phyloP scores from a whole-genome alignment of 2,797 vertebrate genomes.

The Gorsachius magnificus region DNA sequence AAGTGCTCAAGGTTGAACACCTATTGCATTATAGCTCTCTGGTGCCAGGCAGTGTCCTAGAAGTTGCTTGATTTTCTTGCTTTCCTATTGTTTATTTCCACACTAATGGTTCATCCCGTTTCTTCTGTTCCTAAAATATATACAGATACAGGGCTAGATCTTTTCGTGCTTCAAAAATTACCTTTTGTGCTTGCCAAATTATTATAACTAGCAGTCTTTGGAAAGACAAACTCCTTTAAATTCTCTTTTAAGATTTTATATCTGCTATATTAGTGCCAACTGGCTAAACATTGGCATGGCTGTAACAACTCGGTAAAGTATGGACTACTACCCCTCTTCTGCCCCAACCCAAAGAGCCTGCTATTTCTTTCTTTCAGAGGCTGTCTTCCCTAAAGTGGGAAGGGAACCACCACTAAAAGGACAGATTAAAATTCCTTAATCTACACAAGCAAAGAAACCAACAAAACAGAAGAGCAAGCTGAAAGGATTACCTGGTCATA shows the following conservation, averaged over 20 bases:
- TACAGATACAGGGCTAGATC: neutral
- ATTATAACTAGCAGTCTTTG: neutral
- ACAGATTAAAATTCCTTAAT: neutral
- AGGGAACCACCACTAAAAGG: neutral
- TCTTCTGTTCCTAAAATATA: neutral
- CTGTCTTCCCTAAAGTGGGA: neutral
- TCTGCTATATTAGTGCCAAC: neutral
- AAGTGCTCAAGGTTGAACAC: conserved; percentile 25
- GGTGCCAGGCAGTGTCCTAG: neutral
- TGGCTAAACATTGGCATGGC: neutral
- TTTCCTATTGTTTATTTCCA: neutral
- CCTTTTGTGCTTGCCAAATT: neutral
- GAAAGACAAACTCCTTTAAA: neutral
- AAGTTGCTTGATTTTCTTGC: neutral
- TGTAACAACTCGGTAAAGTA: neutral
- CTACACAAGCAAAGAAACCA: neutral
- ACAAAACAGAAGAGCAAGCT: neutral
- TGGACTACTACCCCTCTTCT: too few relatives aligned
- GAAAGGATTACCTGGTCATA: neutral
- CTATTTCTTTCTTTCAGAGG: neutral
- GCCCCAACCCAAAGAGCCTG: neutral
- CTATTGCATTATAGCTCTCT: neutral
- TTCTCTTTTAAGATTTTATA: neutral
- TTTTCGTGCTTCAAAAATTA: neutral
- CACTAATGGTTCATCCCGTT: neutral